These are phyloP conservation scores for Chloroclystis v-ata DNA, from an alignment of 2,888 invertebrate genomes.

Conservation along the genomic window DNA sequence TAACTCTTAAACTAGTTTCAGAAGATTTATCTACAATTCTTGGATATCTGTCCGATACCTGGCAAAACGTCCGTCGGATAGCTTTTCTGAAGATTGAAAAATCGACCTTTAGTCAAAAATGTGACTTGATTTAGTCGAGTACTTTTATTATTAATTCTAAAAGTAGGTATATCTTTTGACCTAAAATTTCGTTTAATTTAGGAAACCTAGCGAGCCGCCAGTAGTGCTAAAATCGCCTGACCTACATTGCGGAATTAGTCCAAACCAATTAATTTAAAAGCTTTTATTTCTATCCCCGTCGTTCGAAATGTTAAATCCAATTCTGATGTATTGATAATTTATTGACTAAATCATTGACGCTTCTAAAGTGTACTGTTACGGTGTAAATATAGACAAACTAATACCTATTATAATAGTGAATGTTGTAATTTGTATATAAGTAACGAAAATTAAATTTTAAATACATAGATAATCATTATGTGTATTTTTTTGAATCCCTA, in stretches of 20 bases:
- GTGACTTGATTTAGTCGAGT: too few relatives aligned
- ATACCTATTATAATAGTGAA: slow-evolving; percentile 76
- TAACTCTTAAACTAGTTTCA: background rate
- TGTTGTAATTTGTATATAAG: slow-evolving; percentile 79
- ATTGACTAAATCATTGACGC: slow-evolving; percentile 72
- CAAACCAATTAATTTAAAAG: background rate
- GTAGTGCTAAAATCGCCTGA: too few relatives aligned
- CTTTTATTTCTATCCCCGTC: slow-evolving; percentile 39
- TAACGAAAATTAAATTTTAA: slow-evolving; percentile 78
- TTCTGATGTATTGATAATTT: slow-evolving; percentile 62
- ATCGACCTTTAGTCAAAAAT: too few relatives aligned
- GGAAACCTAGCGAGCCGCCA: too few relatives aligned
- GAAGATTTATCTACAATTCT: too few relatives aligned
- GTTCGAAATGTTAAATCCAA: slow-evolving; percentile 54
- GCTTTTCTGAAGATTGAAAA: too few relatives aligned
- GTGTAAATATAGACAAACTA: slow-evolving; percentile 76
- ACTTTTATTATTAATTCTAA: too few relatives aligned
- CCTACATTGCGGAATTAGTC: background rate
- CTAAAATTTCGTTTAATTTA: too few relatives aligned
- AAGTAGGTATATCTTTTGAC: too few relatives aligned
- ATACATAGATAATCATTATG: slow-evolving; percentile 75
- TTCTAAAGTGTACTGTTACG: slow-evolving; percentile 76
- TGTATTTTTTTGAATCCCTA: slow-evolving; percentile 45
- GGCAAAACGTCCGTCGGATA: too few relatives aligned
- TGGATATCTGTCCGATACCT: too few relatives aligned